These are phyloP conservation scores for Unio delphinus DNA, from an alignment of 2,888 invertebrate species.

Conservation along the genomic window DNA sequence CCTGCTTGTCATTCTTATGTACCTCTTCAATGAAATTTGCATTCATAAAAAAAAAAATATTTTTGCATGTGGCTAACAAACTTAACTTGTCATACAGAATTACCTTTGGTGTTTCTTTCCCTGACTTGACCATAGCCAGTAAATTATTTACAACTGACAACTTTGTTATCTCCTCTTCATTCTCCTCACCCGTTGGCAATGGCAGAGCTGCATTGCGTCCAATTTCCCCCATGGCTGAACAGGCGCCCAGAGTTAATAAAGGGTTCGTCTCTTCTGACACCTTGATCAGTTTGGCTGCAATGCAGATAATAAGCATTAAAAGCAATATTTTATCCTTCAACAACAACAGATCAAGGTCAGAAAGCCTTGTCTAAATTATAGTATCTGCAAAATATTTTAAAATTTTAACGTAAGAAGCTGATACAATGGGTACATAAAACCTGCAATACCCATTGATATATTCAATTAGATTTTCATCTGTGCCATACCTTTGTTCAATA, in stretches of 20 bases:
- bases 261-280: slow-evolving; percentile 42
- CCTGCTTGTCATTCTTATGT: too few species aligned
- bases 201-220: slow-evolving; percentile 82
- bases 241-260: slow-evolving; percentile 72
- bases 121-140: slow-evolving; percentile 78
- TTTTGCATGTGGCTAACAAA: too few species aligned
- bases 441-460: too few species aligned
- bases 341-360: neutral
- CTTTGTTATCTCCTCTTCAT: slow-evolving; percentile 75
- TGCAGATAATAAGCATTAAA: neutral
- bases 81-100: neutral
- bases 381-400: too few species aligned
- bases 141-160: slow-evolving; percentile 81
- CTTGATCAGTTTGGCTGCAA: slow-evolving; percentile 45
- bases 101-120: slow-evolving; percentile 62
- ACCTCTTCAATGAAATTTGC: too few species aligned
- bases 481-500: too few species aligned
- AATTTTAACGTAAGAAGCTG: too few species aligned
- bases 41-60: too few species aligned
- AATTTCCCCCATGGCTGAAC: slow-evolving; percentile 80
- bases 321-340: neutral
- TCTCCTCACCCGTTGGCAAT: slow-evolving; percentile 72
- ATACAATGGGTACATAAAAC: too few species aligned
- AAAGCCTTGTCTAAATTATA: neutral
- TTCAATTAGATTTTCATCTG: too few species aligned